Percentiles rank a stretch among this genome's conserved stretches.
Evolutionary conservation across 2,113 vertebrate genomes (phyloP).

Genomic region (Nerophis ophidion): DNA sequence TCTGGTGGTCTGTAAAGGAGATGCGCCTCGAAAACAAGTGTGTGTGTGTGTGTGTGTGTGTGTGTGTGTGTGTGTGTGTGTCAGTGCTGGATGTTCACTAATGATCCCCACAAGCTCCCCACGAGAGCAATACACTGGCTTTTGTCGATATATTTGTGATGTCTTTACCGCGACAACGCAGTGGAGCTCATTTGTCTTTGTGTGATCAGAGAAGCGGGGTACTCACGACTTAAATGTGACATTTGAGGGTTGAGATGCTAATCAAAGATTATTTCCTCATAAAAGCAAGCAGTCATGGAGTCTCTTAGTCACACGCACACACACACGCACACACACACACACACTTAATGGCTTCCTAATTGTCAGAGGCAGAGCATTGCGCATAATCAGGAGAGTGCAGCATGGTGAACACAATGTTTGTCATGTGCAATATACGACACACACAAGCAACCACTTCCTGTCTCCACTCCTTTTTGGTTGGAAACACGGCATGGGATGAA

Average conservation of each 20-base stretch:
- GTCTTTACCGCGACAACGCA: conserved; percentile 4
- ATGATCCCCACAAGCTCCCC: conserved; percentile 17
- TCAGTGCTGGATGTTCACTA: conserved; percentile 6
- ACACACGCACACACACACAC: conserved; percentile 13
- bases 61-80: conserved; percentile 7
- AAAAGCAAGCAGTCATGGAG: conserved; percentile 39
- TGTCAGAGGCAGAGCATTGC: conserved; percentile 60
- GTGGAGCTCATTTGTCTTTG: background rate
- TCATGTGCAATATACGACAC: conserved; percentile 58
- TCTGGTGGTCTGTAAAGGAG: conserved; percentile 48
- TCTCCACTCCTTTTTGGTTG: background rate
- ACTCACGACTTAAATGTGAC: conserved; percentile 3
- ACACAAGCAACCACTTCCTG: conserved; percentile 36
- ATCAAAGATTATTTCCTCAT: conserved; percentile 52
- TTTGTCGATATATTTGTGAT: conserved; percentile 10
- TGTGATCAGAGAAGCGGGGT: background rate
- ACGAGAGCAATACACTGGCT: conserved; percentile 22
- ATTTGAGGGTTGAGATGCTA: conserved; percentile 20
- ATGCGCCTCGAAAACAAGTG: conserved; percentile 14
- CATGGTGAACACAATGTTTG: conserved; percentile 55
- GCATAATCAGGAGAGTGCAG: conserved; percentile 67
- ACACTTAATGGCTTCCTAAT: conserved; percentile 64
- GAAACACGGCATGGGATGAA: background rate
- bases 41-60: conserved; percentile 2
- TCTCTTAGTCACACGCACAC: conserved; percentile 20